A percentile compares a stretch with the other conserved stretches of the same genome.
These are phyloP conservation scores for Hydrolagus affinis DNA, from an alignment of 2,113 vertebrate species.

Conservation along the genomic window DNA sequence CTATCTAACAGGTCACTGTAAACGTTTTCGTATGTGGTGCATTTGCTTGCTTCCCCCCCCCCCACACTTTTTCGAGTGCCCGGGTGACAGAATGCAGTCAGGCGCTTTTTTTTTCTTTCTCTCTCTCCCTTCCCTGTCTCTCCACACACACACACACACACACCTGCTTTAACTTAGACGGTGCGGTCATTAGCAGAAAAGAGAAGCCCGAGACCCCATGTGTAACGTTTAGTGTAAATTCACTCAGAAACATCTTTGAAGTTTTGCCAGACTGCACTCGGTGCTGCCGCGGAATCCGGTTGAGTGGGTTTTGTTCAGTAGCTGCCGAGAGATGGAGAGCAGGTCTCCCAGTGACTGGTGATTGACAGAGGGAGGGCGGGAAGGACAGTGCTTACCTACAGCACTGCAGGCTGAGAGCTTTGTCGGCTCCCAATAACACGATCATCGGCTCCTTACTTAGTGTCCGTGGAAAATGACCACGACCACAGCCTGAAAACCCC, in stretches of 20 bases:
- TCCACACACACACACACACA: no score
- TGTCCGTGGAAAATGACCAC: neutral
- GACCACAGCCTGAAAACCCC: neutral
- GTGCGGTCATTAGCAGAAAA: constrained; percentile 10
- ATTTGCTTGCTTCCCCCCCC: constrained; percentile 19
- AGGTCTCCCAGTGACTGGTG: constrained; percentile 17
- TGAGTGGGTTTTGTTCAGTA: constrained; percentile 30
- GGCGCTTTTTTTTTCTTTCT: neutral
- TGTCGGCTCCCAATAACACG: neutral
- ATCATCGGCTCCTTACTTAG: neutral
- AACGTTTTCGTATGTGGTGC: neutral
- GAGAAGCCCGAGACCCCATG: constrained; percentile 12
- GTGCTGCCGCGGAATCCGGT: constrained; percentile 23
- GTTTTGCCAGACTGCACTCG: neutral
- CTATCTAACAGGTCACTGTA: constrained; percentile 16
- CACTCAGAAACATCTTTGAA: constrained; percentile 18
- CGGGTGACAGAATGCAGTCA: constrained; percentile 25
- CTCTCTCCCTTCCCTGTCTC: no score
- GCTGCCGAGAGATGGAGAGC: constrained; percentile 30
- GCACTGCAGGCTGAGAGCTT: neutral
- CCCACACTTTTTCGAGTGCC: constrained; percentile 26
- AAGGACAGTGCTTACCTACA: constrained; percentile 9
- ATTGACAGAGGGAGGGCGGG: constrained; percentile 11
- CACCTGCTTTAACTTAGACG: neutral
- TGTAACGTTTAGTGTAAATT: constrained; percentile 17